phyloP scores from a whole-genome alignment of 2,113 vertebrate genomes.

The Pomatostomus ruficeps region DNA sequence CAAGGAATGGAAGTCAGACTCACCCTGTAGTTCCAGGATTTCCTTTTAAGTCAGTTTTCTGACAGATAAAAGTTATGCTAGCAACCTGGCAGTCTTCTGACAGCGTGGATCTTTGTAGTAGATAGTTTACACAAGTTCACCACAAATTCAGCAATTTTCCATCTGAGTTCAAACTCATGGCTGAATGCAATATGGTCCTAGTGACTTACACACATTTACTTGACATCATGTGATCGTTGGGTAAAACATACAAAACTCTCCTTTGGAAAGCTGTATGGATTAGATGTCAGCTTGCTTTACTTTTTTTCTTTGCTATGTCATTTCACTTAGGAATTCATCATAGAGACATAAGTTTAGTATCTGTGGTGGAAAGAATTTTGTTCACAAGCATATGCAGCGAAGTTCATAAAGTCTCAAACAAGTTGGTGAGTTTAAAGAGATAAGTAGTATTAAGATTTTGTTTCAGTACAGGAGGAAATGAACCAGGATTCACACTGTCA shows the following conservation, averaged over 20 bases:
- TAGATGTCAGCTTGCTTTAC: not conserved
- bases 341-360: not conserved
- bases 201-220: not conserved
- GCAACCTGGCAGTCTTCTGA: not conserved
- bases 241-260: not conserved
- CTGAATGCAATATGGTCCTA: not conserved
- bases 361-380: not conserved
- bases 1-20: not conserved
- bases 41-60: not conserved
- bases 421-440: not conserved
- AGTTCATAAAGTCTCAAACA: not conserved
- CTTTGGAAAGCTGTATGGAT: not conserved
- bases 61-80: not conserved
- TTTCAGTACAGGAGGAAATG: not conserved
- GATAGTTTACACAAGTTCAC: not conserved
- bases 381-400: not conserved
- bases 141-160: not conserved
- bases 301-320: not conserved
- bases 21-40: not conserved
- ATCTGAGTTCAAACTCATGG: not conserved
- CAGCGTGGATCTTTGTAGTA: not conserved
- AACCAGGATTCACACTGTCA: not conserved
- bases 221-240: not conserved
- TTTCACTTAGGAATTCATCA: not conserved
- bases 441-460: not conserved